A percentile compares a stretch with the other conserved stretches of the same genome.
Evolutionary conservation across 1,140 invertebrate species (phyloP).

Genomic region (Drosophila rufa): DNA sequence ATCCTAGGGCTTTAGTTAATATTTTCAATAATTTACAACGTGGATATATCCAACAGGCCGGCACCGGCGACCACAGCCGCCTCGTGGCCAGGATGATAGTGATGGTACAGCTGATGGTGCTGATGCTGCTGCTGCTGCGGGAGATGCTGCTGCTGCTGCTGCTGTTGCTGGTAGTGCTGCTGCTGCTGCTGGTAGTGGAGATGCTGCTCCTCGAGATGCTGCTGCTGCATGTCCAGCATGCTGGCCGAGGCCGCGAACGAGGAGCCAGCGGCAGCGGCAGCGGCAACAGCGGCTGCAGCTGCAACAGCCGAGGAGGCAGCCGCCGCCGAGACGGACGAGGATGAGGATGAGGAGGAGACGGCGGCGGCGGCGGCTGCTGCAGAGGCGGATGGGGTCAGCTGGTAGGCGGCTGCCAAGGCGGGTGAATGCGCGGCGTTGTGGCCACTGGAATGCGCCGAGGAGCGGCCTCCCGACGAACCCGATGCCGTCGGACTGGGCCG

Average conservation of each 20-base stretch:
- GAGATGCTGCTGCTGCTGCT: conserved; percentile 60
- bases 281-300: conserved; percentile 45
- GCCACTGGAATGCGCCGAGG: conserved; percentile 79
- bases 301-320: conserved; percentile 15
- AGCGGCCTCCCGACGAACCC: conserved; percentile 76
- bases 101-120: conserved; percentile 65
- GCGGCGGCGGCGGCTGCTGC: conserved; percentile 14
- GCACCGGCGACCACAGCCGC: conserved; percentile 59
- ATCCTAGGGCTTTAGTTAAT: conserved; percentile 59
- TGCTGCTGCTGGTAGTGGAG: conserved; percentile 56
- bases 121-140: conserved; percentile 60
- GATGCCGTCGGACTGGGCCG: conserved; percentile 80
- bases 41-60: conserved; percentile 84
- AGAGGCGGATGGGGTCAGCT: conserved; percentile 51
- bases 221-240: conserved; percentile 79
- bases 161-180: conserved; percentile 53
- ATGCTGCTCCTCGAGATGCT: conserved; percentile 64
- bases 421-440: conserved; percentile 79
- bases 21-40: conserved; percentile 84
- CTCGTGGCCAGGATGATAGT: conserved; percentile 62
- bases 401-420: conserved; percentile 76
- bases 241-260: conserved; percentile 62
- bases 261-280: conserved; percentile 47
- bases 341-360: conserved; percentile 21
- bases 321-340: conserved; percentile 20